Base-by-base conservation (phyloP, 23 tunicate genomes). In the Ascidia mentula region DNA sequence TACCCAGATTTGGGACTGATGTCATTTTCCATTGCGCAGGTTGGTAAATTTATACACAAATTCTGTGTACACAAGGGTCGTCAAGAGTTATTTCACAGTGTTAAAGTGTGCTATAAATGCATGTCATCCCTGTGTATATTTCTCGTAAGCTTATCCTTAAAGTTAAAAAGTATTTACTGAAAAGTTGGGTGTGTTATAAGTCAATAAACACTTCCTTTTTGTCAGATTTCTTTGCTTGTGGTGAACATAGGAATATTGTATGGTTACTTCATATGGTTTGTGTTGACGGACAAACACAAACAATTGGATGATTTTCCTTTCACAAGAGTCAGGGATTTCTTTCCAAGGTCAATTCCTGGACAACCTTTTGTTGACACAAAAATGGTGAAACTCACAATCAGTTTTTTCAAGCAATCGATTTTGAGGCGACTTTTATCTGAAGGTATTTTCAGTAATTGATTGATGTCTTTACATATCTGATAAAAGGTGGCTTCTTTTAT, bases 361-460 rank as follows among this genome's bases (percentile, higher is more conserved):
- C 45, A 38, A 69, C 22, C 22, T 40, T 42, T 60, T n/a, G 45
- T 88, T 32, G 87, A 93, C 69, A 7, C 20, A 12, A 37, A 75
- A 36, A 46, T 85, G 75, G 87, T 94, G 9, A 76, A 71, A 33
- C 79, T 93, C 8, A 88, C 89, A 4, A 37, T 77, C 42, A 93
- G 98, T 77, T 93, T 93, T 71, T 84, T 93, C 76, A 93, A 93
- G 60, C 98, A 93, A 65, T 93, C 98, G 7, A 69, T 77, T 18
- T 69, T 93, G 32, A 93, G 88, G 69, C 89, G 84, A 59, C 45
- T 93, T 37, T 79, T 93, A 35, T 88, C 98, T 60, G 93, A 93
- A 93, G 98, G 98, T 93, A 32, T 36, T 20, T 18, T 24, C n/a
- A n/a, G n/a, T n/a, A n/a, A n/a, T n/a, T n/a, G n/a, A n/a, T n/a